These are phyloP conservation scores for Thamnophis sirtalis DNA, from an alignment of 2,113 vertebrate genomes.

Conservation along the genomic window DNA sequence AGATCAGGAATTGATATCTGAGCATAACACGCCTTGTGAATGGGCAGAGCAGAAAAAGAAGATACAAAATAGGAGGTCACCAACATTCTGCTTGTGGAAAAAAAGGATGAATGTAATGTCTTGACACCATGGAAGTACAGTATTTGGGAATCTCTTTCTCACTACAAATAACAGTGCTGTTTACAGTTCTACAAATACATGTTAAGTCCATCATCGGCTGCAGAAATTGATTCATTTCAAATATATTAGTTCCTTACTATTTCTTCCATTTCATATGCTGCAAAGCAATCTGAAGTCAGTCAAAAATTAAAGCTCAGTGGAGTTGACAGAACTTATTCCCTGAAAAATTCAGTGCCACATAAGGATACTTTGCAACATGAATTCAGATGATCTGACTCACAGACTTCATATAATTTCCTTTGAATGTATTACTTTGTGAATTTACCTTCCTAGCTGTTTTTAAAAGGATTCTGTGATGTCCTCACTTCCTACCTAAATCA, in stretches of 20 bases:
- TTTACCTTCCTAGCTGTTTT: background rate
- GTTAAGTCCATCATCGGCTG: background rate
- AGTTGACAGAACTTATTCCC: background rate
- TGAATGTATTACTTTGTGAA: background rate
- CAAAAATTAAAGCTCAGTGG: background rate
- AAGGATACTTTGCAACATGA: background rate
- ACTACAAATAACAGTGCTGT: background rate
- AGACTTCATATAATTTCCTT: background rate
- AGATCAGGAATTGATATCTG: background rate
- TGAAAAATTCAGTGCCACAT: background rate
- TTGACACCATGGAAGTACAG: background rate
- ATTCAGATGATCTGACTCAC: background rate
- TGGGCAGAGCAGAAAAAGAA: background rate
- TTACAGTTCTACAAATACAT: background rate
- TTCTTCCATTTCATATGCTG: background rate
- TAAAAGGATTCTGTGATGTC: background rate
- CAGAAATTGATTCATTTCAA: background rate
- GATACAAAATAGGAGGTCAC: background rate
- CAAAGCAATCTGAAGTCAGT: background rate
- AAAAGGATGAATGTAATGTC: background rate
- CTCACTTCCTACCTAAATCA: background rate
- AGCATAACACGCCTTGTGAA: background rate
- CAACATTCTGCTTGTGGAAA: background rate
- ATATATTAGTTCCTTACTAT: background rate
- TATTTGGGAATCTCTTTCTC: background rate